A percentile compares a stretch with the other conserved stretches of the same genome.
Evolutionary conservation across 2,888 invertebrate genomes (phyloP).

Genomic region (Xanthia togata): DNA sequence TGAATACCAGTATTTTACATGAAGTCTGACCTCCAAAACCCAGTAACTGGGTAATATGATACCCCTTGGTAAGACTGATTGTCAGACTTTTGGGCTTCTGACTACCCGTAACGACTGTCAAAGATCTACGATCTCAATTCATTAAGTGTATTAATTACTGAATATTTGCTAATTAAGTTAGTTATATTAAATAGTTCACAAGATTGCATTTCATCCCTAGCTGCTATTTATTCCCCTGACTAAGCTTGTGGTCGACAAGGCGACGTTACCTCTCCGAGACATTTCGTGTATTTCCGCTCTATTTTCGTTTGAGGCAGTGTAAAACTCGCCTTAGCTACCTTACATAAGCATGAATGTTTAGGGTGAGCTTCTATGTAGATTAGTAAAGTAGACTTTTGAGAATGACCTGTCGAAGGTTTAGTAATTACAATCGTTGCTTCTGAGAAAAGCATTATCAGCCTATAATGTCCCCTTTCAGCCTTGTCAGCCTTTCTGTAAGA

Average conservation of each 20-base stretch:
- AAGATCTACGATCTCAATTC: background rate
- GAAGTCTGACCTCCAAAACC: too few species aligned
- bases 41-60: too few species aligned
- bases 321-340: background rate
- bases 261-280: slow-evolving; percentile 17
- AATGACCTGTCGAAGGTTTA: background rate
- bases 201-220: background rate
- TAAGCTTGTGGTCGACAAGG: slow-evolving; percentile 28
- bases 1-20: too few species aligned
- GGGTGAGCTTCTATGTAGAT: too few species aligned
- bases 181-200: background rate
- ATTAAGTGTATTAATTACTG: background rate
- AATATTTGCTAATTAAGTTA: background rate
- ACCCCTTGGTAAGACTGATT: too few species aligned
- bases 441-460: too few species aligned
- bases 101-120: too few species aligned
- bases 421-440: too few species aligned
- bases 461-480: too few species aligned
- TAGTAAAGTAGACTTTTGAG: too few species aligned
- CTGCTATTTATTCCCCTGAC: background rate
- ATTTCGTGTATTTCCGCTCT: slow-evolving; percentile 30
- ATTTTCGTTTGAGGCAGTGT: slow-evolving; percentile 22
- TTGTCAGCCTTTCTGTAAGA: too few species aligned
- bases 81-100: too few species aligned
- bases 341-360: slow-evolving; percentile 1